A percentile compares a stretch with the other conserved stretches of the same genome.
Conservation (phyloP, 2,797 vertebrate species). For the Poecilia velifera region DNA sequence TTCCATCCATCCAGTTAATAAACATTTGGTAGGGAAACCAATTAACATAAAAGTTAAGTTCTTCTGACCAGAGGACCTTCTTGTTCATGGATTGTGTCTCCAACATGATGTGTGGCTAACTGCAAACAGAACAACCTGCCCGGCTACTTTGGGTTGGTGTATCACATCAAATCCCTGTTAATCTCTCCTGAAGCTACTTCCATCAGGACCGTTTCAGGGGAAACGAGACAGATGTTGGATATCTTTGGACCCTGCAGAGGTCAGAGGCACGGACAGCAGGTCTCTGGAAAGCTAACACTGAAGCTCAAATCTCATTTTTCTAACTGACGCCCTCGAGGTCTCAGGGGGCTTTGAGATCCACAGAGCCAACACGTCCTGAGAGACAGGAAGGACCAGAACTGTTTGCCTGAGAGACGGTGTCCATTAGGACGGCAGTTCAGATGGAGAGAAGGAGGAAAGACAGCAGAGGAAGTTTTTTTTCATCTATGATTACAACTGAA, state of each 20-base stretch:
- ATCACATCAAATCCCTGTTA: background rate
- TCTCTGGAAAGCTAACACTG: slow-evolving; percentile 50
- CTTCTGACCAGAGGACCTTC: background rate
- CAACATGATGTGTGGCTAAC: background rate
- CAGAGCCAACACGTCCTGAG: slow-evolving; percentile 27
- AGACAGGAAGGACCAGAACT: slow-evolving; percentile 51
- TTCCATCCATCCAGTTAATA: no score
- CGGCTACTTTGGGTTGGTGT: background rate
- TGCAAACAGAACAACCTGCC: background rate
- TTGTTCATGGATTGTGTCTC: background rate
- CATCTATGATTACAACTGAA: slow-evolving; percentile 44
- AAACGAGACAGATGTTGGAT: slow-evolving; percentile 49
- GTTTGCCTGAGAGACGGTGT: slow-evolving; percentile 54
- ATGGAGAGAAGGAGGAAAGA: slow-evolving; percentile 33
- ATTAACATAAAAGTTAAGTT: background rate
- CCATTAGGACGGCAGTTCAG: slow-evolving; percentile 62
- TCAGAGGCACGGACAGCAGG: slow-evolving; percentile 27
- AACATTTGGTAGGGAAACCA: background rate
- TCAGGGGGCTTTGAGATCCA: slow-evolving; percentile 62
- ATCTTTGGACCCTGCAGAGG: slow-evolving; percentile 41
- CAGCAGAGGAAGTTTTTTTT: slow-evolving; percentile 43
- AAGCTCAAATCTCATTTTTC: slow-evolving; percentile 33
- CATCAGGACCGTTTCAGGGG: slow-evolving; percentile 40
- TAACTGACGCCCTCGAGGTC: slow-evolving; percentile 40
- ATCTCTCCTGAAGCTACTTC: slow-evolving; percentile 1